A percentile compares a stretch with the other conserved stretches of the same genome.
phyloP scores from a whole-genome alignment of 2,888 invertebrate genomes.

The Autographa gamma region DNA sequence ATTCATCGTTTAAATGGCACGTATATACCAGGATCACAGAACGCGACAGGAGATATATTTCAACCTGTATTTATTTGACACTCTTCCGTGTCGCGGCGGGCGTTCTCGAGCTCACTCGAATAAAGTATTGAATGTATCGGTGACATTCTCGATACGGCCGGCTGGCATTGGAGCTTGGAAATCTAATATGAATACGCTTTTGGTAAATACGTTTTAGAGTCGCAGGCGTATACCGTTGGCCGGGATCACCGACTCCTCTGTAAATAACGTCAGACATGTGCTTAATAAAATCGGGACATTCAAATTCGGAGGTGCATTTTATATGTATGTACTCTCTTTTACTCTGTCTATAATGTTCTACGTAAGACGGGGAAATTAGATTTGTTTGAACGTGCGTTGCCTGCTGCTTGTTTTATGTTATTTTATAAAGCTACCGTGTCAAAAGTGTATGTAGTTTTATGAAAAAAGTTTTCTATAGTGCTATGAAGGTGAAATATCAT shows the following conservation, averaged over 20 bases:
- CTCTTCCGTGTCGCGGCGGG: constrained; percentile 81
- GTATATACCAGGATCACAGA: constrained; percentile 80
- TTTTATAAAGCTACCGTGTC: neutral
- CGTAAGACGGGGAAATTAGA: constrained; percentile 21
- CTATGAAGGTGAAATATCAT: neutral
- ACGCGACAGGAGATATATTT: constrained; percentile 82
- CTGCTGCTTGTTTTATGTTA: constrained; percentile 6
- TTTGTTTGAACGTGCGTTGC: constrained; percentile 14
- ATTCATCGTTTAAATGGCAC: constrained; percentile 84
- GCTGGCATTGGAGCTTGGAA: constrained; percentile 81
- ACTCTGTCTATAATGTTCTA: constrained; percentile 43
- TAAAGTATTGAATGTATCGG: constrained; percentile 86
- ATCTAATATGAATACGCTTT: constrained; percentile 88
- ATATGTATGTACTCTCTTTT: constrained; percentile 32
- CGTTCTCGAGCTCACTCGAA: constrained; percentile 80
- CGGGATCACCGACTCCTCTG: constrained; percentile 69
- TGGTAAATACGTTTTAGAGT: constrained; percentile 78
- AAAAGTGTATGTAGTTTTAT: neutral
- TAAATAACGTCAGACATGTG: constrained; percentile 74
- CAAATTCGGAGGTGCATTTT: constrained; percentile 55
- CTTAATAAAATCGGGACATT: constrained; percentile 71
- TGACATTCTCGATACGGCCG: constrained; percentile 82
- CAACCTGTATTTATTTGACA: constrained; percentile 86
- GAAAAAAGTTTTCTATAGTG: neutral
- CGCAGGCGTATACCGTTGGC: constrained; percentile 73